A percentile compares a stretch with the other conserved stretches of the same genome.
These are phyloP conservation scores for Macrostomum cliftonense DNA, from an alignment of 2,888 invertebrate genomes.

Conservation along the genomic window DNA sequence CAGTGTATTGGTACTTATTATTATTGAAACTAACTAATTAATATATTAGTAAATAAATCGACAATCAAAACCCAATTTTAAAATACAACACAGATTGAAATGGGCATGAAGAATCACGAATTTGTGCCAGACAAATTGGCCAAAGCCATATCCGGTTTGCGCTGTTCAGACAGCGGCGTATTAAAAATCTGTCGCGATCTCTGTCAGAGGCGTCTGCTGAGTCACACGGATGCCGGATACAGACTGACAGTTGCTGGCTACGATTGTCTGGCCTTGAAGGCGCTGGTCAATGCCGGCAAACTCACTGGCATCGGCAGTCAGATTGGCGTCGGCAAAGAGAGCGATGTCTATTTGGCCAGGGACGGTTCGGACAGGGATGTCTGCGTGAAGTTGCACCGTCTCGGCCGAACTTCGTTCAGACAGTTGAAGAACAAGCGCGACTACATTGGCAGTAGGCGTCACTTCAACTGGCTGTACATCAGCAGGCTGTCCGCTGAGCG, in stretches of 20 bases:
- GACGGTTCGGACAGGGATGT: neutral
- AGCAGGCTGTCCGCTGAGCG: conserved; percentile 86
- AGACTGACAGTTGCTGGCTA: conserved; percentile 84
- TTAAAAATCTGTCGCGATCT: conserved; percentile 60
- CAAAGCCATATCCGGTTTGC: conserved; percentile 66
- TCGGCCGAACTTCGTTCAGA: conserved; percentile 85
- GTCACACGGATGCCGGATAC: conserved; percentile 66
- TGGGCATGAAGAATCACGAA: conserved; percentile 99
- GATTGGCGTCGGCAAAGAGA: conserved; percentile 96
- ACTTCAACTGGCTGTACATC: conserved; percentile 81
- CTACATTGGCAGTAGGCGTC: conserved; percentile 74
- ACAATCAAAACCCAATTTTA: too few relatives aligned
- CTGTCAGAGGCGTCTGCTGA: too few relatives aligned
- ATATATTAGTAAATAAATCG: too few relatives aligned
- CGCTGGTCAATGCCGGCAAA: conserved; percentile 56
- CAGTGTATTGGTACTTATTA: too few relatives aligned
- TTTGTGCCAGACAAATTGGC: conserved; percentile 71
- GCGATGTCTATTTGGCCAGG: conserved; percentile 36
- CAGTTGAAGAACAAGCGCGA: conserved; percentile 86
- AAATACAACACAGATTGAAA: conserved; percentile 66
- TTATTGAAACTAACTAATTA: neutral
- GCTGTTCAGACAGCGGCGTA: conserved; percentile 46
- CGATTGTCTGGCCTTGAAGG: conserved; percentile 81
- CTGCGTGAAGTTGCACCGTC: conserved; percentile 40
- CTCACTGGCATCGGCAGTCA: conserved; percentile 69